Percentiles rank a stretch among this genome's conserved stretches.
phyloP scores from a whole-genome alignment of 2,797 vertebrate genomes.

The Anabas testudineus region DNA sequence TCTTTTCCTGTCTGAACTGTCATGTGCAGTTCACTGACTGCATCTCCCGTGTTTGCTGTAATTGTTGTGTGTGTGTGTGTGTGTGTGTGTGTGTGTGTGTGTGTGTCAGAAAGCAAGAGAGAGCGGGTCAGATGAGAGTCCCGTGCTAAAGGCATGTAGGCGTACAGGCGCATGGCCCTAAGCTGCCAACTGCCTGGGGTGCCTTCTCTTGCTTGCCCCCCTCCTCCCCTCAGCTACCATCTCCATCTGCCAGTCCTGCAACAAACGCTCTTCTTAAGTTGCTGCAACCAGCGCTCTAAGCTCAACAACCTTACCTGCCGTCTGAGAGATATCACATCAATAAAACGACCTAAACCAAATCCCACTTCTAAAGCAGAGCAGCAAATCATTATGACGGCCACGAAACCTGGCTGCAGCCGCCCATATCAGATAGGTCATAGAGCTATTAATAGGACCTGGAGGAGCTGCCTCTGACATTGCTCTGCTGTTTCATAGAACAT shows the following conservation, averaged over 20 bases:
- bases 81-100: slow-evolving; percentile 15
- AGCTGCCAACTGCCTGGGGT: slow-evolving; percentile 83
- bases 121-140: slow-evolving; percentile 85
- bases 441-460: slow-evolving; percentile 71
- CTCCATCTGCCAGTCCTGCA: slow-evolving; percentile 64
- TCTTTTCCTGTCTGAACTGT: slow-evolving; percentile 10
- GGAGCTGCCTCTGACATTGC: slow-evolving; percentile 54
- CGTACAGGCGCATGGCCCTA: slow-evolving; percentile 71
- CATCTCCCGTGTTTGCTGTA: slow-evolving; percentile 18
- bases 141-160: slow-evolving; percentile 84
- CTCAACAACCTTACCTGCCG: slow-evolving; percentile 36
- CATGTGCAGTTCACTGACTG: slow-evolving; percentile 19
- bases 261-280: slow-evolving; percentile 46
- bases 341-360: neutral
- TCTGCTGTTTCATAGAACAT: slow-evolving; percentile 50
- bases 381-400: slow-evolving; percentile 20
- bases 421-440: slow-evolving; percentile 75
- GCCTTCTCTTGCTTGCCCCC: slow-evolving; percentile 73
- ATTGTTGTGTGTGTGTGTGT: slow-evolving; percentile 20
- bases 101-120: slow-evolving; percentile 33
- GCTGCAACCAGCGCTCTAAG: slow-evolving; percentile 16
- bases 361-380: slow-evolving; percentile 26
- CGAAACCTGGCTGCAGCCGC: slow-evolving; percentile 46
- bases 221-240: slow-evolving; percentile 45
- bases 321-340: slow-evolving; percentile 16